These are phyloP conservation scores for Dicentrarchus labrax DNA, from an alignment of 2,113 vertebrate species.

Conservation along the genomic window DNA sequence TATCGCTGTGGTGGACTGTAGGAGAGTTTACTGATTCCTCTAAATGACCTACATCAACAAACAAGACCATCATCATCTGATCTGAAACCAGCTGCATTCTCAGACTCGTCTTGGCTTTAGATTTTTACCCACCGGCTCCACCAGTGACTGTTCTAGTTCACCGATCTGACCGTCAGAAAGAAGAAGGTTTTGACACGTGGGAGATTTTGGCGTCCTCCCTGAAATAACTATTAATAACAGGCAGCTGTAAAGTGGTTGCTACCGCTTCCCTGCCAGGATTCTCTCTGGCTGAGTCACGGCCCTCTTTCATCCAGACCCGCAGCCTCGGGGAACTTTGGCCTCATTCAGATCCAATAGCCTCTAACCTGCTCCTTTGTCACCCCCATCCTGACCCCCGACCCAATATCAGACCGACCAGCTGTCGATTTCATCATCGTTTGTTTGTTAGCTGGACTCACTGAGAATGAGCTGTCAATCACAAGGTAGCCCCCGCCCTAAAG, in stretches of 20 bases:
- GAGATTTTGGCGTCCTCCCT: constrained; percentile 52
- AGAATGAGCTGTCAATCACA: no score
- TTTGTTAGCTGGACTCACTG: not conserved
- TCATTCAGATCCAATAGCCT: constrained; percentile 9
- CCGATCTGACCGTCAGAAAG: constrained; percentile 30
- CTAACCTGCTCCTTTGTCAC: not conserved
- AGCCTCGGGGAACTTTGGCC: constrained; percentile 43
- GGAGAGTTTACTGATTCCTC: no score
- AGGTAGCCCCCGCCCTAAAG: no score
- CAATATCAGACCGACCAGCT: not conserved
- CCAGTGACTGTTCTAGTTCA: constrained; percentile 6
- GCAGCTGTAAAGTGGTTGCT: constrained; percentile 58
- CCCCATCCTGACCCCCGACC: not conserved
- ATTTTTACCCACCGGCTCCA: not conserved
- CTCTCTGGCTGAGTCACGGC: constrained; percentile 70
- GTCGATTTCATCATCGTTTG: not conserved
- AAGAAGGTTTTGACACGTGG: constrained; percentile 43
- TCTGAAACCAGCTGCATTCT: not conserved
- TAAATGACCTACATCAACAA: no score
- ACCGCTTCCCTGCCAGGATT: constrained; percentile 69
- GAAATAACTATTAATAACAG: constrained; percentile 79
- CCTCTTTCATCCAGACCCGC: constrained; percentile 65
- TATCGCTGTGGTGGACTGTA: no score
- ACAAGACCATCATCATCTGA: no score
- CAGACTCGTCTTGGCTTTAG: not conserved